Base-by-base conservation (phyloP, 2,113 vertebrate species). In the Saccopteryx leptura region DNA sequence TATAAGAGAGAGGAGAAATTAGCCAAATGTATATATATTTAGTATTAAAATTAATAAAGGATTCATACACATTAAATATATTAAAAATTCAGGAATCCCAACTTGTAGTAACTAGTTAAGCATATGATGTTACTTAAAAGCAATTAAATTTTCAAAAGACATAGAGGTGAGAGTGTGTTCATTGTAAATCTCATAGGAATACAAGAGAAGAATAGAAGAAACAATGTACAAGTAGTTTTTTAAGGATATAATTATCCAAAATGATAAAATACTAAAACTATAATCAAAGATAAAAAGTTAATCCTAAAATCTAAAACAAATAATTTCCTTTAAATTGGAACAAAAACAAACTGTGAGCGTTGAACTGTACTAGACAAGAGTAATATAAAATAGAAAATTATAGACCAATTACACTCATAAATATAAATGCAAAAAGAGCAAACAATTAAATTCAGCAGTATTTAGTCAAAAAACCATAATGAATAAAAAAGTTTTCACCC, bases 281-380 rank as follows among this genome's bases (percentile, higher is more conserved):
- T 65, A 50, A 56, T 58, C 28, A 74, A 72, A 63, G 28, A 89
- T 52, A 8, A 93, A 81, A n/a, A 31, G 11, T 66, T 90, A 66
- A 72, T 72, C 31, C 63, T 93, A 84, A 95, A 84, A 90, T 23
- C 79, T 66, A 50, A 85, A 93, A 83, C 26, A 71, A 88, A 72
- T 33, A 75, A 80, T 50, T 84, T 58, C 7, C 19, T 61, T 93
- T 86, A 72, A 93, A 52, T 63, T 63, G 24, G 14, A 6, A 75
- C 50, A 75, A 76, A 79, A 24, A 88, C 74, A 91, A 86, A 75
- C 31, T 83, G 54, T 23, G 5, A 83, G 9, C 33, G 71, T 17
- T 39, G 56, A 80, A 66, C 13, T 33, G 1, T 23, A 65, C 12
- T 84, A 93, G 9, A 31, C 33, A 17, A 66, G 7, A 58, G 24